Conservation (phyloP, 2,113 vertebrate species). For the Brachionichthys hirsutus region DNA sequence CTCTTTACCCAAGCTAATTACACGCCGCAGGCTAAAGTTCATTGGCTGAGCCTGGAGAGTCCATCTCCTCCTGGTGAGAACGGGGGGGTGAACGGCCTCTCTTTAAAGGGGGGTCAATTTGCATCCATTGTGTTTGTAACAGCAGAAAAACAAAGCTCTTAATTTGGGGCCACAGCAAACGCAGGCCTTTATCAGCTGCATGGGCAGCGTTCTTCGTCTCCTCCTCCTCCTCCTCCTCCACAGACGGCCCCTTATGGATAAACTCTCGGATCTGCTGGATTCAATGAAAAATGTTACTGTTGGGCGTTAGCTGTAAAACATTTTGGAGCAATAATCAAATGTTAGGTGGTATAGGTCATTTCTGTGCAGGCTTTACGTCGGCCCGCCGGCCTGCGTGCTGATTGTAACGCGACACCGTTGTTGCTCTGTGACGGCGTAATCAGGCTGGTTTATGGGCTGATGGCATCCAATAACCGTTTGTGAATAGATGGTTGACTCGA, state of each 20-base stretch:
- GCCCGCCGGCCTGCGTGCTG: too few relatives aligned
- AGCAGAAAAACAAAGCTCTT: slow-evolving; percentile 45
- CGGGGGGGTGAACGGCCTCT: slow-evolving; percentile 47
- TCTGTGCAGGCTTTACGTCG: too few relatives aligned
- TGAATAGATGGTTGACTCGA: slow-evolving; percentile 59
- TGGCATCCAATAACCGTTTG: slow-evolving; percentile 53
- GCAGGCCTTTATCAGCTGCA: slow-evolving; percentile 41
- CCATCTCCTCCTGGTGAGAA: slow-evolving; percentile 51
- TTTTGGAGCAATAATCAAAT: too few relatives aligned
- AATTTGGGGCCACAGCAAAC: slow-evolving; percentile 53
- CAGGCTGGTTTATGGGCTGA: slow-evolving; percentile 48
- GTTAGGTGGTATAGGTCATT: too few relatives aligned
- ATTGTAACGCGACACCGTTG: slow-evolving; percentile 43
- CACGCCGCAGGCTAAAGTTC: slow-evolving; percentile 33
- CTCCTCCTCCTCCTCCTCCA: too few relatives aligned
- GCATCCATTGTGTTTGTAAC: slow-evolving; percentile 67
- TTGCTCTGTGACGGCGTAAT: slow-evolving; percentile 47
- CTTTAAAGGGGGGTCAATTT: slow-evolving; percentile 56
- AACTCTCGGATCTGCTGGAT: too few relatives aligned
- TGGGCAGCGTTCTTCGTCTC: too few relatives aligned
- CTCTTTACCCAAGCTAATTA: slow-evolving; percentile 45
- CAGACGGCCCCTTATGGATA: too few relatives aligned
- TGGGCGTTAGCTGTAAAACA: too few relatives aligned
- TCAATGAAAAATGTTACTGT: too few relatives aligned
- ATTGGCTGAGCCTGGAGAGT: slow-evolving; percentile 32